Evolutionary conservation across 2,888 invertebrate genomes (phyloP).

Genomic region (Lissonota sp.): DNA sequence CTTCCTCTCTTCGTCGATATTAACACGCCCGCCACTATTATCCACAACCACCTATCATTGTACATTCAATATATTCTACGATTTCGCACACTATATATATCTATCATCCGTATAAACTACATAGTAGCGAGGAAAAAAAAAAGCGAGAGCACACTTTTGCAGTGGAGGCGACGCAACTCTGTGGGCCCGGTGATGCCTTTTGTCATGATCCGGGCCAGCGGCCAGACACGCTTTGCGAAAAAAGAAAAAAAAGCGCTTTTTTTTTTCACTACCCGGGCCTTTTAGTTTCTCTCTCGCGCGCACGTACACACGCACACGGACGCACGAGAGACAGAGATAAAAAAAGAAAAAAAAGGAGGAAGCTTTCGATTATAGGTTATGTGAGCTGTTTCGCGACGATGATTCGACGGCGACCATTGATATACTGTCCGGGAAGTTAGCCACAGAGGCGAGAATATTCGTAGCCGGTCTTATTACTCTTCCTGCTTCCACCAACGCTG

Average conservation of each 20-base stretch:
- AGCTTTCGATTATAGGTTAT: slow-evolving; percentile 56
- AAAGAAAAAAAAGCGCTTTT: neutral
- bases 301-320: slow-evolving; percentile 8
- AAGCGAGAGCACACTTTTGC: slow-evolving; percentile 18
- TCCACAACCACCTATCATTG: neutral
- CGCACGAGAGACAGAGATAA: slow-evolving; percentile 33
- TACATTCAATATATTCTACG: too few species aligned
- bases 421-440: slow-evolving; percentile 49
- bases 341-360: neutral
- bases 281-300: slow-evolving; percentile 4
- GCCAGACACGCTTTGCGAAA: slow-evolving; percentile 43
- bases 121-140: slow-evolving; percentile 18
- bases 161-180: slow-evolving; percentile 2
- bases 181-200: slow-evolving; percentile 77
- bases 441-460: slow-evolving; percentile 24
- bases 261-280: neutral
- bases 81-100: neutral
- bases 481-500: slow-evolving; percentile 22
- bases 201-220: slow-evolving; percentile 73
- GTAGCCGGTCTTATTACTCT: slow-evolving; percentile 42
- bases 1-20: neutral
- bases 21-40: slow-evolving; percentile 1
- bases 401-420: slow-evolving; percentile 28
- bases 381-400: slow-evolving; percentile 32
- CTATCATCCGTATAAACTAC: slow-evolving; percentile 13